phyloP scores from a whole-genome alignment of 2,113 vertebrate genomes.

The Motacilla alba region DNA sequence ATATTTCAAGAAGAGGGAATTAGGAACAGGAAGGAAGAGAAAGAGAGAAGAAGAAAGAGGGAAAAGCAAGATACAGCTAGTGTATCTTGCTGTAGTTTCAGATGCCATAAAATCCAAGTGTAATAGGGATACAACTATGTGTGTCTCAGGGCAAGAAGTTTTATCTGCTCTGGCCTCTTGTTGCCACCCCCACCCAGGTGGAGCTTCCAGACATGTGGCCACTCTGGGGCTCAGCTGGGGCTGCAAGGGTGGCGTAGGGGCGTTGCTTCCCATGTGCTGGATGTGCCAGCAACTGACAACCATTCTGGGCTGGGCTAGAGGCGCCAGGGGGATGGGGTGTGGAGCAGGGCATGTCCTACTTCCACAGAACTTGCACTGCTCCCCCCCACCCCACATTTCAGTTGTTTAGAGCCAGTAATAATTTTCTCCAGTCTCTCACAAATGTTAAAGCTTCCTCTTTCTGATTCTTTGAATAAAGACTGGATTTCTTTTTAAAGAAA shows the following conservation, averaged over 20 bases:
- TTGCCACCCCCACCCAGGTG: background rate
- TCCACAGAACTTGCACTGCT: background rate
- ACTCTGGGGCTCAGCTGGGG: background rate
- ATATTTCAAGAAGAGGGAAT: background rate
- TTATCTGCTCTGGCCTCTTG: background rate
- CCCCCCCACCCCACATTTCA: background rate
- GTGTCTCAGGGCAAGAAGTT: background rate
- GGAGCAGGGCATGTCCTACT: background rate
- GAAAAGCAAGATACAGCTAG: background rate
- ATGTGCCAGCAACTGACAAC: rapidly evolving
- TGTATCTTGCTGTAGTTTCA: background rate
- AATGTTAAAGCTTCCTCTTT: background rate
- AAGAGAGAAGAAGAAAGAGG: background rate
- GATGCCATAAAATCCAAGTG: background rate
- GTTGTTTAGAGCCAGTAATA: background rate
- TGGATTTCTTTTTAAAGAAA: background rate
- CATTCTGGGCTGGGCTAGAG: background rate
- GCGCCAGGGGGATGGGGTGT: background rate
- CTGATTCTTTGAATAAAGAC: background rate
- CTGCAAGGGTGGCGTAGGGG: background rate
- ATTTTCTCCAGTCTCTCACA: background rate
- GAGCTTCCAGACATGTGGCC: background rate
- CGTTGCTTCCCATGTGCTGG: background rate
- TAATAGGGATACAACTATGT: too few relatives aligned
- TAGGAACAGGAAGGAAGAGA: background rate